A percentile compares a stretch with the other conserved stretches of the same genome.
These are phyloP conservation scores for Rattus norvegicus DNA, from an alignment of 2,113 vertebrate genomes.

Conservation along the genomic window DNA sequence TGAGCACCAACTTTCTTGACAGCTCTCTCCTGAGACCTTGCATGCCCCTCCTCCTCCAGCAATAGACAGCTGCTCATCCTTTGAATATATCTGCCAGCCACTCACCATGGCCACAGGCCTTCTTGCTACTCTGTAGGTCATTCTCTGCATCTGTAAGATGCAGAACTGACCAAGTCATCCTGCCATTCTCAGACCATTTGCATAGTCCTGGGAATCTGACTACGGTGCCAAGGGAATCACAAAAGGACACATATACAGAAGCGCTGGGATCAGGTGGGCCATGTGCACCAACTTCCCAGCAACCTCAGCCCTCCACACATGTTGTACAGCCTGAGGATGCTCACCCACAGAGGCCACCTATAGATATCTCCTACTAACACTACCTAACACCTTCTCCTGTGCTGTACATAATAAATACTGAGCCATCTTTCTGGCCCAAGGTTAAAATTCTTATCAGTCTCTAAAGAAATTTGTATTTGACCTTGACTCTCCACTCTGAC, in stretches of 20 bases:
- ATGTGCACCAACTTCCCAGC: neutral
- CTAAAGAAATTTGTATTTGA: neutral
- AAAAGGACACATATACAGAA: neutral
- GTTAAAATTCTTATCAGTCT: neutral
- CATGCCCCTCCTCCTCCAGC: neutral
- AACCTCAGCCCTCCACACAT: neutral
- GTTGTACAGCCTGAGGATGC: neutral
- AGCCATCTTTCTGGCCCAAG: neutral
- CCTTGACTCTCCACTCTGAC: neutral
- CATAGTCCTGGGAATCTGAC: neutral
- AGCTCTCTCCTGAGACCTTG: neutral
- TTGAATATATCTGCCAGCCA: neutral
- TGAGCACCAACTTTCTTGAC: neutral
- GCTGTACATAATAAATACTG: neutral
- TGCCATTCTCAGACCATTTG: neutral
- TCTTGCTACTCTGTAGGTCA: neutral
- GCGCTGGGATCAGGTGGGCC: neutral
- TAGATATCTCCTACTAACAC: neutral
- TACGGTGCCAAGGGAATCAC: neutral
- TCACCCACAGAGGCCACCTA: neutral
- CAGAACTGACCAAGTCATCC: neutral
- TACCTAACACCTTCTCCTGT: neutral
- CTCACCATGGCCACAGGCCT: neutral
- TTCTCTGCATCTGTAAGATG: neutral
- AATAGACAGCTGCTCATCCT: neutral